Conservation (phyloP, 2,113 vertebrate species). For the Erythrocebus patas region DNA sequence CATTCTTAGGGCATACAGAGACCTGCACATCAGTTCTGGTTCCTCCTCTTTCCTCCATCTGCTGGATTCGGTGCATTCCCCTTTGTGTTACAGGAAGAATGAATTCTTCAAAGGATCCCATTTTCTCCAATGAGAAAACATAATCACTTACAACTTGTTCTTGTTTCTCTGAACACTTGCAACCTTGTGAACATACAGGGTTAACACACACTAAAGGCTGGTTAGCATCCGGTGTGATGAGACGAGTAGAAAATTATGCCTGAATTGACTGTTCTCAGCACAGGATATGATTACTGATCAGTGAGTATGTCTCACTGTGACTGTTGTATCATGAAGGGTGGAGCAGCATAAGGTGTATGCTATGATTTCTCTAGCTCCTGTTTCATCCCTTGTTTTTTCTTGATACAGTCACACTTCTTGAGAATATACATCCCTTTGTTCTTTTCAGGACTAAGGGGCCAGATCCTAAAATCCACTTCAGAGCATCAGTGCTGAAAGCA, state of each 20-base stretch:
- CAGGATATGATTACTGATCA: rapidly evolving
- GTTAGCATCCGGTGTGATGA: rapidly evolving
- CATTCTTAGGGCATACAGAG: rapidly evolving
- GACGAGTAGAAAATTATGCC: rapidly evolving
- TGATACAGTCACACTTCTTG: background rate
- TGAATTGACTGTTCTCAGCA: rapidly evolving
- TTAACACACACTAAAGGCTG: rapidly evolving
- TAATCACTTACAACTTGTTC: background rate
- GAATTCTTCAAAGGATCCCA: background rate
- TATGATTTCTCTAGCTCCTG: rapidly evolving
- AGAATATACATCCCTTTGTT: background rate
- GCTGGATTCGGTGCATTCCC: too few relatives aligned
- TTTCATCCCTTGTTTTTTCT: background rate
- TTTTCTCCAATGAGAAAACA: background rate
- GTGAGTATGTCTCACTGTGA: rapidly evolving
- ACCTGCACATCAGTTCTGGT: rapidly evolving
- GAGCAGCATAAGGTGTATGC: rapidly evolving
- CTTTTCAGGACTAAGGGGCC: background rate
- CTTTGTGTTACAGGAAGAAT: background rate
- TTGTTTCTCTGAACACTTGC: background rate
- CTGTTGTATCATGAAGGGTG: rapidly evolving
- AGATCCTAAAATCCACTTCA: background rate
- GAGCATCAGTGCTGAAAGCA: background rate
- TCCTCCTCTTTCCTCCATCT: background rate
- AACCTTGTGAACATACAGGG: rapidly evolving